Conservation (phyloP, 2,888 invertebrate species). For the Sclerodermus sp. region DNA sequence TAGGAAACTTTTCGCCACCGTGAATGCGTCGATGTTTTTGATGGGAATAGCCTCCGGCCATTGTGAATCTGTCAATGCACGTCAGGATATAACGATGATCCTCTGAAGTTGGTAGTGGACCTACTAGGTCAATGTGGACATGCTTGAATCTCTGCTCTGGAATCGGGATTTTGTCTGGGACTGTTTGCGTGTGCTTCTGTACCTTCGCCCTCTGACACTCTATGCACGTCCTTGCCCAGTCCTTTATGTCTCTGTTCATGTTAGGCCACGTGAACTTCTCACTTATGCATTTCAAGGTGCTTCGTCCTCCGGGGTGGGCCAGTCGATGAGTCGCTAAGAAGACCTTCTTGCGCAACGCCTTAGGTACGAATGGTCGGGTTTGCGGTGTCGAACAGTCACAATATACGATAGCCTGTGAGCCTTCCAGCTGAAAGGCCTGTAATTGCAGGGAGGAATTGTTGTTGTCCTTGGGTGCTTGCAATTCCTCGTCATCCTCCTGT, state of each 20-base stretch:
- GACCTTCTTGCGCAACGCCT: slow-evolving; percentile 12
- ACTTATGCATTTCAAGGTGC: slow-evolving; percentile 21
- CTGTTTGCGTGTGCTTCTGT: slow-evolving; percentile 24
- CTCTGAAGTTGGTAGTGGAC: slow-evolving; percentile 9
- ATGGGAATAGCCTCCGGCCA: slow-evolving; percentile 26
- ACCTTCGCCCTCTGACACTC: slow-evolving; percentile 41
- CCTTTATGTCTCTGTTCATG: slow-evolving; percentile 30
- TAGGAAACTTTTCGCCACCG: slow-evolving; percentile 15
- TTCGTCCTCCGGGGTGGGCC: slow-evolving; percentile 21
- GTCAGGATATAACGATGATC: slow-evolving; percentile 42
- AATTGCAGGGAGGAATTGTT: too few species aligned
- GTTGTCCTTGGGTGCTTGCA: too few species aligned
- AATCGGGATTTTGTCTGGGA: not conserved
- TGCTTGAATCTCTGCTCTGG: slow-evolving; percentile 33
- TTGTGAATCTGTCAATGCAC: slow-evolving; percentile 33
- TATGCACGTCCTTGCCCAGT: slow-evolving; percentile 36
- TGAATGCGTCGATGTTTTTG: slow-evolving; percentile 16
- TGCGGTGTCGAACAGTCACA: not conserved
- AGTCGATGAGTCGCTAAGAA: slow-evolving; percentile 18
- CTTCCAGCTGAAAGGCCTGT: too few species aligned
- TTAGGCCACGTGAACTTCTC: slow-evolving; percentile 33
- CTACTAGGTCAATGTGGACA: slow-evolving; percentile 45
- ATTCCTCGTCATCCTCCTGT: too few species aligned
- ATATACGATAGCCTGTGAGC: too few species aligned
- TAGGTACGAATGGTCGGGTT: slow-evolving; percentile 22